A percentile compares a stretch with the other conserved stretches of the same genome.
Conservation (phyloP, 2,888 invertebrate species). For the Lasioglossum calceatum region DNA sequence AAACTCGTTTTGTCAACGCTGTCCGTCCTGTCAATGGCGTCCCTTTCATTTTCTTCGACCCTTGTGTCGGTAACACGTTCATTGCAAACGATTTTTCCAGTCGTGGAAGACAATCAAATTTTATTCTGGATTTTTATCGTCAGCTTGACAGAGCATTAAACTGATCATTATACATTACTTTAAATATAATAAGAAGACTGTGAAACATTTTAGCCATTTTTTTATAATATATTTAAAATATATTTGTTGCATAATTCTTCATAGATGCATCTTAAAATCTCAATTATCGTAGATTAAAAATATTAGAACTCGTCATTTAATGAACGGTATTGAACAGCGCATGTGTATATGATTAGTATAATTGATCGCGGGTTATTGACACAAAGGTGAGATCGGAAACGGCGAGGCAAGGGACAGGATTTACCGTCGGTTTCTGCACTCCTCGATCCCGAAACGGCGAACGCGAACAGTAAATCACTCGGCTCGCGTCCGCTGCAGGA, state of each 20-base stretch:
- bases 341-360: not conserved
- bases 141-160: not conserved
- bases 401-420: not conserved
- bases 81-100: not conserved
- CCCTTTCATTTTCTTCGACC: not conserved
- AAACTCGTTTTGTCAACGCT: slow-evolving; percentile 5
- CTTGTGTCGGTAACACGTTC: not conserved
- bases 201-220: no score
- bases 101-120: not conserved
- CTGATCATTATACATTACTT: not conserved
- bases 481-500: slow-evolving; percentile 35
- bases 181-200: no score
- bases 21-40: not conserved
- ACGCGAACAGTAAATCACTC: slow-evolving; percentile 54
- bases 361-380: not conserved
- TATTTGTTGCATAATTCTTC: no score
- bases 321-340: no score
- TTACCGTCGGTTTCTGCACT: slow-evolving; percentile 17
- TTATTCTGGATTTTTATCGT: not conserved
- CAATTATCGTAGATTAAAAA: no score
- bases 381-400: not conserved
- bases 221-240: no score
- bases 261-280: no score
- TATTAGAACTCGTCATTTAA: no score
- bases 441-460: slow-evolving; percentile 34